Evolutionary conservation across 2,888 invertebrate species (phyloP).

Genomic region (Aphrophora alni): DNA sequence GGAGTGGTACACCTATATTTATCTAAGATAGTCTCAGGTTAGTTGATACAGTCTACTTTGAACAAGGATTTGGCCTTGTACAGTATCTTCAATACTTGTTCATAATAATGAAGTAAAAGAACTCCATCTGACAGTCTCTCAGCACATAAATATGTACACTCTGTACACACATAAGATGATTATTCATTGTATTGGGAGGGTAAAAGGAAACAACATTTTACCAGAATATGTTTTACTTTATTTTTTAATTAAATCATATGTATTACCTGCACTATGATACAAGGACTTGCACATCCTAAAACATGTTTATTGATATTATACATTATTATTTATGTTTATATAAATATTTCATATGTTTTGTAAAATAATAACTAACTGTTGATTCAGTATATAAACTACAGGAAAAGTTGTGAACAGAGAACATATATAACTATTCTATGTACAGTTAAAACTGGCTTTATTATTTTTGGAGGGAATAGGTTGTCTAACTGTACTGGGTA

Average conservation of each 20-base stretch:
- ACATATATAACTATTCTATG: neutral
- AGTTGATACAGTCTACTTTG: too few relatives aligned
- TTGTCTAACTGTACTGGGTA: neutral
- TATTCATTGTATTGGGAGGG: too few relatives aligned
- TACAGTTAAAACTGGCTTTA: neutral
- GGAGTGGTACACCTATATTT: too few relatives aligned
- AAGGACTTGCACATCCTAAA: neutral
- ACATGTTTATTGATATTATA: neutral
- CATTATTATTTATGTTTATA: neutral
- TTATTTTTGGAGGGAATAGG: neutral
- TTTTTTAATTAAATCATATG: neutral
- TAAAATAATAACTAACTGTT: neutral
- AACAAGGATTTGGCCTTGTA: too few relatives aligned
- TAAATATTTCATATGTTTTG: neutral
- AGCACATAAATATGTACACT: too few relatives aligned
- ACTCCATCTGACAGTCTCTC: too few relatives aligned
- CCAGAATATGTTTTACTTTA: slow-evolving; percentile 6
- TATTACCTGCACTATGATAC: neutral
- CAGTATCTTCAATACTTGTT: too few relatives aligned
- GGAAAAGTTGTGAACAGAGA: neutral
- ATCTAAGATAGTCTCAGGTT: too few relatives aligned
- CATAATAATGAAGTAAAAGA: too few relatives aligned
- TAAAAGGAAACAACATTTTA: neutral
- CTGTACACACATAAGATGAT: too few relatives aligned
- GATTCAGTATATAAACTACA: neutral